These are phyloP conservation scores for Pseudolaguvia tuberculata DNA, from an alignment of 2,113 vertebrate species.

Conservation along the genomic window DNA sequence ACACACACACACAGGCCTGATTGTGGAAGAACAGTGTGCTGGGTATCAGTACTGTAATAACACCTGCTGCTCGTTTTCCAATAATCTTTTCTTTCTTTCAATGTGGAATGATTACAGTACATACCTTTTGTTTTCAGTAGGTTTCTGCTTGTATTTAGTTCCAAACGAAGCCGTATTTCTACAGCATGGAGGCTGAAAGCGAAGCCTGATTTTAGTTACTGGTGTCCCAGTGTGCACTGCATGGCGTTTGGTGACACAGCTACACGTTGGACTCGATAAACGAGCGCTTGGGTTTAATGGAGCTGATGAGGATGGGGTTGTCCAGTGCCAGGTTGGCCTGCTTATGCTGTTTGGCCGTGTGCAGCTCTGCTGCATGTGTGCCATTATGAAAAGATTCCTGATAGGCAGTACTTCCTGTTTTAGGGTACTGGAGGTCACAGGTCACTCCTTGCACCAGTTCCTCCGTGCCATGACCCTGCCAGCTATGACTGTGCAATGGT, in stretches of 20 bases:
- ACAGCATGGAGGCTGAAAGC: constrained; percentile 8
- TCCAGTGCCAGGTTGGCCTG: constrained; percentile 72
- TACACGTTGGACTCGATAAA: constrained; percentile 97
- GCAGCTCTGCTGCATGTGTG: constrained; percentile 38
- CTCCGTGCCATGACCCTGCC: constrained; percentile 63
- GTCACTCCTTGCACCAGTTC: constrained; percentile 37
- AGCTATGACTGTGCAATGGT: constrained; percentile 57
- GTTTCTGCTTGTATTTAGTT: neutral
- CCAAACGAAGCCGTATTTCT: constrained; percentile 6
- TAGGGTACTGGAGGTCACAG: constrained; percentile 64
- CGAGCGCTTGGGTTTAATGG: constrained; percentile 90
- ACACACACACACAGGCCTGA: neutral
- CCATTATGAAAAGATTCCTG: constrained; percentile 63
- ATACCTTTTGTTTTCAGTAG: constrained; percentile 1
- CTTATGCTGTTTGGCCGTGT: constrained; percentile 53
- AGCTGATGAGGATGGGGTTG: constrained; percentile 70
- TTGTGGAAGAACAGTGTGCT: constrained; percentile 10
- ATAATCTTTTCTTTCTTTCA: constrained; percentile 20
- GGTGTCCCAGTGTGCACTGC: constrained; percentile 3
- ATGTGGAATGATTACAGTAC: constrained; percentile 17
- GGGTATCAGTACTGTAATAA: constrained; percentile 5
- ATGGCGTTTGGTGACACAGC: constrained; percentile 37
- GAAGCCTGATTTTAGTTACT: constrained; percentile 7
- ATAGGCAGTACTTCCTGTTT: constrained; percentile 49
- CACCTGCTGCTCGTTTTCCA: too few relatives aligned